phyloP scores from a whole-genome alignment of 1,140 invertebrate species.

The Aphelenchoides fujianensis region DNA sequence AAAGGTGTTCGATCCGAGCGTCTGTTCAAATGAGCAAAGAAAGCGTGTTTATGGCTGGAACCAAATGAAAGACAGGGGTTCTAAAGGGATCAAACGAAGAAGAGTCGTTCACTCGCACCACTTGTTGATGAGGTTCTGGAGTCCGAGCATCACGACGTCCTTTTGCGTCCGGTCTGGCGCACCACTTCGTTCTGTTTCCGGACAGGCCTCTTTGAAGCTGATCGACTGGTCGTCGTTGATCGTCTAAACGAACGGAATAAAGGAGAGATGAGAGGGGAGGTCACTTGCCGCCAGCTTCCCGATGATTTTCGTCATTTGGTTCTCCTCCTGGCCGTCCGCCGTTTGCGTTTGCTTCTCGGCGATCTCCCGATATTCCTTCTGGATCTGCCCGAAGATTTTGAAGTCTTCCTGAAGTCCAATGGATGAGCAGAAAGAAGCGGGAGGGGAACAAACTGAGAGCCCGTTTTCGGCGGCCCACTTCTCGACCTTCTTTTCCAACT shows the following conservation, averaged over 20 bases:
- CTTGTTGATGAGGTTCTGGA: neutral
- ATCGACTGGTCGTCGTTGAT: constrained; percentile 6
- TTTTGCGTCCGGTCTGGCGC: neutral
- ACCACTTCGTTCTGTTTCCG: neutral
- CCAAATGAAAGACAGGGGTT: too few relatives aligned
- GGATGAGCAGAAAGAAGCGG: neutral
- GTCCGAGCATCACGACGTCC: neutral
- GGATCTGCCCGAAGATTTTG: constrained; percentile 8
- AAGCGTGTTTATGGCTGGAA: too few relatives aligned
- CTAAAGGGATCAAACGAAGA: neutral
- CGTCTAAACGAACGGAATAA: constrained; percentile 1
- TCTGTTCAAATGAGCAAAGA: too few relatives aligned
- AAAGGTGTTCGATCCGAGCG: too few relatives aligned
- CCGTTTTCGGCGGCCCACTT: neutral
- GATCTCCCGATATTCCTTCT: neutral
- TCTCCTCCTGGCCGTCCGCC: neutral
- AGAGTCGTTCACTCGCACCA: neutral
- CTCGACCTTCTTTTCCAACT: constrained; percentile 2
- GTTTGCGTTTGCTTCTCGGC: neutral
- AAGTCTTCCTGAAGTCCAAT: constrained; percentile 5
- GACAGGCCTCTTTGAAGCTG: constrained; percentile 9
- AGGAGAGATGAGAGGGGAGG: neutral
- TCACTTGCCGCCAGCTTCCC: constrained; percentile 1
- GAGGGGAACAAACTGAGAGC: neutral
- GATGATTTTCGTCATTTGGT: constrained; percentile 14